Evolutionary conservation across 2,888 invertebrate species (phyloP), one percentile per base, ranked within the genome.

Genomic region (Pyralis farinalis): DNA sequence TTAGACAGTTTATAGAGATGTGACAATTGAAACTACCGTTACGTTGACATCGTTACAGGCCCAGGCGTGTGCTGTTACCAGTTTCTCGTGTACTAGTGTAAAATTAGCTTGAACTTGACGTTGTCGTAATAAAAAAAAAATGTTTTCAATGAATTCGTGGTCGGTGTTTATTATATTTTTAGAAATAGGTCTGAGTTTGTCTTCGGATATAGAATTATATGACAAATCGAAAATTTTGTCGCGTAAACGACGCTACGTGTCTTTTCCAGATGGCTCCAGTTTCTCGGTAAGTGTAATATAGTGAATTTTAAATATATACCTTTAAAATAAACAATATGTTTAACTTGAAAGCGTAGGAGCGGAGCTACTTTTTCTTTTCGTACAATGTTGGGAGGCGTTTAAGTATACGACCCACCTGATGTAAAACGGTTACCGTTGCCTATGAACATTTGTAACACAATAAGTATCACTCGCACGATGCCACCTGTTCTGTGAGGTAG

Each of bases 261-360:
- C 92, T 16, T 94, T 94, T 75, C 93, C 93, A 0, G 93, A 93
- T 69, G 93, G 93, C 9, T 91, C 93, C 7, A 92, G 92, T 73
- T 92, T 93, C 75, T 92, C 93, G 44, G 93, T 93, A 63, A 91
- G 92, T 29, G 9, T 25, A 10, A 21, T 43, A 39, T 16, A 16
- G 2, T 16, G 16, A 3, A 16, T 16, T 16, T 16, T n/a, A n/a
- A n/a, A n/a, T n/a, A n/a, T n/a, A n/a, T n/a, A n/a, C n/a, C n/a
- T n/a, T n/a, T n/a, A n/a, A n/a, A n/a, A n/a, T n/a, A n/a, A n/a
- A n/a, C n/a, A n/a, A n/a, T n/a, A n/a, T n/a, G n/a, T n/a, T n/a
- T n/a, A n/a, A n/a, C n/a, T n/a, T n/a, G n/a, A n/a, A n/a, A n/a
- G n/a, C n/a, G n/a, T n/a, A n/a, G n/a, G n/a, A n/a, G n/a, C n/a